Conservation (phyloP, 2,113 vertebrate species). For the Smithornis capensis region DNA sequence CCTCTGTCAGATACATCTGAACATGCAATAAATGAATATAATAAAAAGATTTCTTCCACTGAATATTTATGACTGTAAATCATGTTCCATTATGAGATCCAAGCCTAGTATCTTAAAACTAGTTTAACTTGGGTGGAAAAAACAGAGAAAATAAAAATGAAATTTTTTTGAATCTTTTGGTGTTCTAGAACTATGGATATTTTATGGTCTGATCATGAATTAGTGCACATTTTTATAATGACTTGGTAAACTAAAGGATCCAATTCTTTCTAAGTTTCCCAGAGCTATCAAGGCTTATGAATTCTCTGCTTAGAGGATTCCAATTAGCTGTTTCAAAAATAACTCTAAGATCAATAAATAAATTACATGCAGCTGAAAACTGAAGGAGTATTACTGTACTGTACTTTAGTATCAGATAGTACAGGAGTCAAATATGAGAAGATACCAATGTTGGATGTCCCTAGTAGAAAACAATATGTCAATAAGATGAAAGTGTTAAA, state of each 20-base stretch:
- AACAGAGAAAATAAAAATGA: neutral
- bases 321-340: neutral
- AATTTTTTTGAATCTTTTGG: neutral
- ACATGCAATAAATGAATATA: neutral
- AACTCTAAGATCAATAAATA: neutral
- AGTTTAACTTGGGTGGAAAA: neutral
- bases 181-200: neutral
- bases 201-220: neutral
- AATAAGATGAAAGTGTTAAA: neutral
- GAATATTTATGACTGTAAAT: neutral
- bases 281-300: neutral
- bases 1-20: neutral
- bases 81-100: neutral
- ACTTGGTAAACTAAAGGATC: neutral
- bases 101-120: neutral
- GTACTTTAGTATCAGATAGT: neutral
- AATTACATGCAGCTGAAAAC: neutral
- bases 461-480: neutral
- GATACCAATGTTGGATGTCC: neutral
- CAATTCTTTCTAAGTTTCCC: neutral
- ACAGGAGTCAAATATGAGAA: neutral
- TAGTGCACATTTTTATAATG: neutral
- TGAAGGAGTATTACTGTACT: neutral
- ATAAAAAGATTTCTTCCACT: neutral
- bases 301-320: neutral